Evolutionary conservation across 2,113 vertebrate genomes (phyloP), one percentile per base, ranked within the genome.

Genomic region (Trogon surrucura): DNA sequence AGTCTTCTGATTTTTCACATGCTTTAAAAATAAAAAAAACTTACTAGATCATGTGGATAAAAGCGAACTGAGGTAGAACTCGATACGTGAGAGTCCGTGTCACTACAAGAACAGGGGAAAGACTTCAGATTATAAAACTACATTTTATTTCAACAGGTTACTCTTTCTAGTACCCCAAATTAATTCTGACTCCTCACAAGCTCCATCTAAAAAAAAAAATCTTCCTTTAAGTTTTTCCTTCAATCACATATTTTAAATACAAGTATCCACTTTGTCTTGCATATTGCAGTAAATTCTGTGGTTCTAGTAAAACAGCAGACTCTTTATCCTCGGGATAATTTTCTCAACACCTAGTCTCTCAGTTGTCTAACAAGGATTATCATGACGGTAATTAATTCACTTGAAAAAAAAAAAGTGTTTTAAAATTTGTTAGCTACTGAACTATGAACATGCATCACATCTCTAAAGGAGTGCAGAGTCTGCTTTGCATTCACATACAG

Each of bases 41-140:
- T 99, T 99, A 99, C 99, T 98, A 99, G 98, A 98, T 99, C 99
- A 97, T 99, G 99, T 98, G 99, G 99, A 98, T 99, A 99, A 98
- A 99, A 99, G 97, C 99, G 99, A 98, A 99, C 99, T 99, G 99
- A 99, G 99, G 99, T 99, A 99, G 99, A 99, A 98, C 99, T 99
- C 98, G 99, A 99, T 98, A 99, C 98, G 94, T 99, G 99, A 98
- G 99, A 99, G 98, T 99, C 99, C 45, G 99, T 99, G 96, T 99
- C 99, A 99, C 99, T 99, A 98, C 78, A 98, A 97, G 95, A 97
- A 98, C 92, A 97, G 93, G 85, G 94, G 90, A 97, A 98, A 96
- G 57, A 96, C 57, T 96, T 98, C 80, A 97, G 81, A 94, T 95
- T 95, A 95, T 96, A 96, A 96, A 86, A 92, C 54, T 88, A 96